A percentile compares a stretch with the other conserved stretches of the same genome.
Conservation (phyloP, 1,140 invertebrate genomes). For the Pygmarrhopalites habei region DNA sequence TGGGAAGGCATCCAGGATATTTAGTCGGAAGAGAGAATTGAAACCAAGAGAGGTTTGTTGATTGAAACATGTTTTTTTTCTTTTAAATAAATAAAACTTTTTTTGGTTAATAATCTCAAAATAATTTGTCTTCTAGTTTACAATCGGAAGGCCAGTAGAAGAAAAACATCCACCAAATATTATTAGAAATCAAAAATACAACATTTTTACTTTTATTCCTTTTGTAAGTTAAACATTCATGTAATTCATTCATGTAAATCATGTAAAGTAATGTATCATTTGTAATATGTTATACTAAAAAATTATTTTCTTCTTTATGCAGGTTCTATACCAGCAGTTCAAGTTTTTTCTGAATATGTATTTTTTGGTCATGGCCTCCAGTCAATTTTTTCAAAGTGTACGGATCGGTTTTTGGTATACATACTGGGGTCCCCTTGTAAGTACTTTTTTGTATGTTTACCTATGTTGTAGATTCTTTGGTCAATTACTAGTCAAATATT, state of each 20-base stretch:
- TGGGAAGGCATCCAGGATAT: constrained; percentile 34
- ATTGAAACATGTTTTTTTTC: too few relatives aligned
- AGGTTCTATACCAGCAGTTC: constrained; percentile 96
- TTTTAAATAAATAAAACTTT: too few relatives aligned
- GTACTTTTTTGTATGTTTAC: constrained; percentile 32
- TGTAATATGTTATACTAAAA: too few relatives aligned
- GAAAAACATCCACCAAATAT: constrained; percentile 86
- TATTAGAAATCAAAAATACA: constrained; percentile 98
- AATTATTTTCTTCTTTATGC: constrained; percentile 45
- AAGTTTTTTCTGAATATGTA: constrained; percentile 98
- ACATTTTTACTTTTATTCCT: constrained; percentile 94
- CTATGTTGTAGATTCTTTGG: background rate
- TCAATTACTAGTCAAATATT: background rate
- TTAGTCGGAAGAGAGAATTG: constrained; percentile 44
- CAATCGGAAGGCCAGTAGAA: constrained; percentile 45
- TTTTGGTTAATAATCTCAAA: too few relatives aligned
- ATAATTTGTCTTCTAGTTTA: too few relatives aligned
- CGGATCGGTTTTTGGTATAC: constrained; percentile 96
- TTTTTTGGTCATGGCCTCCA: constrained; percentile 94
- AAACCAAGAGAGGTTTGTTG: constrained; percentile 48
- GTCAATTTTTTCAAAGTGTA: constrained; percentile 95
- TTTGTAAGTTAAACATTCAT: constrained; percentile 62
- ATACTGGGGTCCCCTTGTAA: constrained; percentile 89
- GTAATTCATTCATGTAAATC: too few relatives aligned
- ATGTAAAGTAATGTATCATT: too few relatives aligned